Percentiles rank a stretch among this genome's conserved stretches.
These are phyloP conservation scores for Enoplosus armatus DNA, from an alignment of 2,797 vertebrate genomes.

Conservation along the genomic window DNA sequence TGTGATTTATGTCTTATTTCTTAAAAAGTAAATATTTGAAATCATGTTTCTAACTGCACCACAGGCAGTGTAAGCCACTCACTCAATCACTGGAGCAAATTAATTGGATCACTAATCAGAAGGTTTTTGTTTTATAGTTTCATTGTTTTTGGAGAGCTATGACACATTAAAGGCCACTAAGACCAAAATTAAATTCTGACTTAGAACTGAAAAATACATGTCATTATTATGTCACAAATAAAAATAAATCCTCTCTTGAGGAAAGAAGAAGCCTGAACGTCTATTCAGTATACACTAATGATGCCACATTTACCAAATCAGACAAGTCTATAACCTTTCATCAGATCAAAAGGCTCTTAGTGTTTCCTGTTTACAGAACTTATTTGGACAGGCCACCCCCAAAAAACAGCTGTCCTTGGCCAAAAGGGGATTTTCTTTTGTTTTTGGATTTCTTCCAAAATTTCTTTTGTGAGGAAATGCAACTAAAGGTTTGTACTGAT, in stretches of 20 bases:
- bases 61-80: conserved; percentile 73
- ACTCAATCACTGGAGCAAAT: conserved; percentile 60
- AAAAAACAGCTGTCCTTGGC: conserved; percentile 13
- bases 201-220: conserved; percentile 45
- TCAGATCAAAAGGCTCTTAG: conserved; percentile 58
- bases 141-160: conserved; percentile 49
- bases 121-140: conserved; percentile 55
- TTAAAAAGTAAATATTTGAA: conserved; percentile 75
- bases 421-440: conserved; percentile 24
- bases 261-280: conserved; percentile 40
- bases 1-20: conserved; percentile 74
- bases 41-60: conserved; percentile 72
- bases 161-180: conserved; percentile 52
- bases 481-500: conserved; percentile 7
- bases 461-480: conserved; percentile 21
- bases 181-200: conserved; percentile 57
- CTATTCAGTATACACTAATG: conserved; percentile 52
- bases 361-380: conserved; percentile 38
- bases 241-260: conserved; percentile 38
- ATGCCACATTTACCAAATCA: conserved; percentile 52
- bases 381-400: neutral
- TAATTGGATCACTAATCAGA: conserved; percentile 55
- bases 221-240: conserved; percentile 43
- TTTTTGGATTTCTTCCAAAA: conserved; percentile 30
- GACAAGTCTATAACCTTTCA: conserved; percentile 43